Evolutionary conservation across 2,113 vertebrate genomes (phyloP), one percentile per base, ranked within the genome.

Genomic region (Zosterops hypoxanthus): DNA sequence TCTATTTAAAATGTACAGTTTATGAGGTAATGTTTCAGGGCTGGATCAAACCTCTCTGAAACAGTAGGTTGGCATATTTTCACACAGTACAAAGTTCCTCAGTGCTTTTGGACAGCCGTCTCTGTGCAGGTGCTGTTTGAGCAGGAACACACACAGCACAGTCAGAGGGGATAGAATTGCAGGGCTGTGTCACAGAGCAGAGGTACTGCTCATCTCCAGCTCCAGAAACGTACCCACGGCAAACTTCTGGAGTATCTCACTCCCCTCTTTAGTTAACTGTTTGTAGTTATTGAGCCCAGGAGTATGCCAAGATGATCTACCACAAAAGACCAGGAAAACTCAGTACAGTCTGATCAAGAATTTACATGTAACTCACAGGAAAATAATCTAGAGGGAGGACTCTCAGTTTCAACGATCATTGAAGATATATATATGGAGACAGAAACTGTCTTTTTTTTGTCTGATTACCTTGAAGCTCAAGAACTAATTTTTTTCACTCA

Each of bases 101-200:
- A 3, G 46, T 28, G 29, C 24, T 82, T 18, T 63, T n/a, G 26
- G 63, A 26, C 49, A 65, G 60, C 31, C 2, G 23, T 46, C 3
- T 46, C 31, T 3, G 1, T 33, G 22, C 24, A 31, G 36, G 31
- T 42, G 11, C 5, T 39, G 3, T 55, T 59, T 63, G 81, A 63
- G 69, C 65, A 66, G n/a, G 41, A 53, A 5, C 12, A 24, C 11
- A 10, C 9, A 14, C 10, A 10, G 26, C 0, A 0, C 29, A 33
- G 15, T 23, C 33, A 49, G 31, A 64, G 46, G 29, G 19, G 12
- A 20, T 14, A 47, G 52, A 28, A 75, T 15, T 0, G 1, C 28
- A 23, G 44, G n/a, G 57, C 23, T 59, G 57, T 25, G 10, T 11
- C 23, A 36, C n/a, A 59, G n/a, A 34, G n/a, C 20, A 31, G 20